Evolutionary conservation across 2,888 invertebrate species (phyloP).

Genomic region (Nebria salina): DNA sequence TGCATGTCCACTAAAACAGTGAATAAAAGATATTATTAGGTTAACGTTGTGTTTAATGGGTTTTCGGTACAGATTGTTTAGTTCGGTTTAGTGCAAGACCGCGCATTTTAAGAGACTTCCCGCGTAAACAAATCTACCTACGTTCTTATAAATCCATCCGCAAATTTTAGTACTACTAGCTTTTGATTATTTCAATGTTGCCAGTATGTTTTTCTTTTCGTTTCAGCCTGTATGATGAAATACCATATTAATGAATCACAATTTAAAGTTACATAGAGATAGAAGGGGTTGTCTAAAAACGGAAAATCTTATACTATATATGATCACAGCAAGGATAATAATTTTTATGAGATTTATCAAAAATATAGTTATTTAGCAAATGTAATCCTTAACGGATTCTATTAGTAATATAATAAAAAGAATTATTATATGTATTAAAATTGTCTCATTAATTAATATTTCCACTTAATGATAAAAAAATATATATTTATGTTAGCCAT

Average conservation of each 20-base stretch:
- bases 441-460: too few relatives aligned
- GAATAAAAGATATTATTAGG: slow-evolving; percentile 59
- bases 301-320: too few relatives aligned
- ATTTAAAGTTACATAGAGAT: too few relatives aligned
- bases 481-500: too few relatives aligned
- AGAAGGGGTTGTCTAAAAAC: too few relatives aligned
- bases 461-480: too few relatives aligned
- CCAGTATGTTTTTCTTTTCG: neutral
- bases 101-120: slow-evolving; percentile 50
- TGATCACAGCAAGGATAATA: too few relatives aligned
- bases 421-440: too few relatives aligned
- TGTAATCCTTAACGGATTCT: too few relatives aligned
- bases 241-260: neutral
- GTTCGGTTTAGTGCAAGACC: slow-evolving; percentile 52
- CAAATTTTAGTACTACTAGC: slow-evolving; percentile 43
- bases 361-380: too few relatives aligned
- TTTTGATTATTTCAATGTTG: slow-evolving; percentile 7
- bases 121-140: slow-evolving; percentile 49
- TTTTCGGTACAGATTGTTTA: slow-evolving; percentile 54
- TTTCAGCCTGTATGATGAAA: neutral
- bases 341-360: too few relatives aligned
- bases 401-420: too few relatives aligned
- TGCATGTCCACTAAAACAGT: slow-evolving; percentile 51
- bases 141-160: slow-evolving; percentile 29
- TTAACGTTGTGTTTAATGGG: slow-evolving; percentile 57